Evolutionary conservation across 2,797 vertebrate species (phyloP).

Genomic region (Alfaro cultratus): DNA sequence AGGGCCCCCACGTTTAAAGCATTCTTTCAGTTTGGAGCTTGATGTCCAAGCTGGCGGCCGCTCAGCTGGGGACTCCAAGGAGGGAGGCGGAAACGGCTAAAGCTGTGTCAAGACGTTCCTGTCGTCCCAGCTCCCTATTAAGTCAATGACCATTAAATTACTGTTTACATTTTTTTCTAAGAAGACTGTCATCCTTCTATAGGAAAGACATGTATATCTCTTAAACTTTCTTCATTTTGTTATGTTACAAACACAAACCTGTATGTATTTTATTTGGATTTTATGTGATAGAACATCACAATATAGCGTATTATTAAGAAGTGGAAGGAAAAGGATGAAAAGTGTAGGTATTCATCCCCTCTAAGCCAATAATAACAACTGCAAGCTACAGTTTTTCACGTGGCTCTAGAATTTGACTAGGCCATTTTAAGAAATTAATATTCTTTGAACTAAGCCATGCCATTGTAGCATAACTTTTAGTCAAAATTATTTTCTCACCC

Average conservation of each 20-base stretch:
- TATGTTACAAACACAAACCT: background rate
- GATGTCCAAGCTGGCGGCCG: conserved; percentile 48
- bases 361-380: background rate
- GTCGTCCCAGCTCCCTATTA: conserved; percentile 21
- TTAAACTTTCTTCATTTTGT: background rate
- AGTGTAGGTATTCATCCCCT: background rate
- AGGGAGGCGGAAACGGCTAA: conserved; percentile 20
- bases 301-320: background rate
- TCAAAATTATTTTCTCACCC: background rate
- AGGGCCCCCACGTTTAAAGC: conserved; percentile 62
- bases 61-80: conserved; percentile 62
- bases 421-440: background rate
- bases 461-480: background rate
- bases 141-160: conserved; percentile 38
- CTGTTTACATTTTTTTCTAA: conserved; percentile 20
- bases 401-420: background rate
- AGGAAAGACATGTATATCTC: conserved; percentile 14
- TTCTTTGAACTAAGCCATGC: background rate
- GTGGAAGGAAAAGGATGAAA: background rate
- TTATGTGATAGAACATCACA: background rate
- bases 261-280: background rate
- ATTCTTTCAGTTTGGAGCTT: conserved; percentile 70
- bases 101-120: conserved; percentile 20
- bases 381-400: background rate
- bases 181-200: background rate